Conservation (phyloP, 1,140 invertebrate species). For the Batillaria attramentaria region DNA sequence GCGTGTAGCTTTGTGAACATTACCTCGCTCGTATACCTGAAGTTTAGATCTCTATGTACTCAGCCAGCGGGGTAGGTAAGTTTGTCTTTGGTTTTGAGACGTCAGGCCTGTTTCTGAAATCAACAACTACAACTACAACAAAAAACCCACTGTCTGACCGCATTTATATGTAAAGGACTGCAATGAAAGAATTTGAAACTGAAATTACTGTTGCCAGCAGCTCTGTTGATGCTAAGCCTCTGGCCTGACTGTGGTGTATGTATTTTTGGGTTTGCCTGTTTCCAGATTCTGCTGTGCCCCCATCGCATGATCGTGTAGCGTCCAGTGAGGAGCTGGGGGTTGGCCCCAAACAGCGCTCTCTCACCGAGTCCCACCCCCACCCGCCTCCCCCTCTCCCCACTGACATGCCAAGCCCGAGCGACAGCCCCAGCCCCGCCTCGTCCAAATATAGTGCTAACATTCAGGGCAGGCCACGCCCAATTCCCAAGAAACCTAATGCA, state of each 20-base stretch:
- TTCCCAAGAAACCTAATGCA: slow-evolving; percentile 55
- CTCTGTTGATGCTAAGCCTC: too few relatives aligned
- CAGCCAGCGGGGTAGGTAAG: too few relatives aligned
- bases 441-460: slow-evolving; percentile 48
- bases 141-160: too few relatives aligned
- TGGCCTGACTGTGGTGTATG: slow-evolving; percentile 11
- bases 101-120: too few relatives aligned
- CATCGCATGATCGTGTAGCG: slow-evolving; percentile 37
- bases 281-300: slow-evolving; percentile 33
- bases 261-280: slow-evolving; percentile 22
- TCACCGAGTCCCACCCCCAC: slow-evolving; percentile 43
- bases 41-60: too few relatives aligned
- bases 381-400: slow-evolving; percentile 19
- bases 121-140: too few relatives aligned
- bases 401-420: slow-evolving; percentile 29
- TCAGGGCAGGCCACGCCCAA: slow-evolving; percentile 54
- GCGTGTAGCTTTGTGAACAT: too few relatives aligned
- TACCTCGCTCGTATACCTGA: too few relatives aligned
- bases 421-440: slow-evolving; percentile 32
- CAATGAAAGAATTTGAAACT: too few relatives aligned
- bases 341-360: slow-evolving; percentile 44
- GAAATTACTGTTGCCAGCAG: too few relatives aligned
- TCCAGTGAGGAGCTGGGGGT: slow-evolving; percentile 30
- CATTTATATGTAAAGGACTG: too few relatives aligned
- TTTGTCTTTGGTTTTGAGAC: too few relatives aligned